These are phyloP conservation scores for Drosophila kurseongensis DNA, from an alignment of 1,140 invertebrate genomes.

Conservation along the genomic window DNA sequence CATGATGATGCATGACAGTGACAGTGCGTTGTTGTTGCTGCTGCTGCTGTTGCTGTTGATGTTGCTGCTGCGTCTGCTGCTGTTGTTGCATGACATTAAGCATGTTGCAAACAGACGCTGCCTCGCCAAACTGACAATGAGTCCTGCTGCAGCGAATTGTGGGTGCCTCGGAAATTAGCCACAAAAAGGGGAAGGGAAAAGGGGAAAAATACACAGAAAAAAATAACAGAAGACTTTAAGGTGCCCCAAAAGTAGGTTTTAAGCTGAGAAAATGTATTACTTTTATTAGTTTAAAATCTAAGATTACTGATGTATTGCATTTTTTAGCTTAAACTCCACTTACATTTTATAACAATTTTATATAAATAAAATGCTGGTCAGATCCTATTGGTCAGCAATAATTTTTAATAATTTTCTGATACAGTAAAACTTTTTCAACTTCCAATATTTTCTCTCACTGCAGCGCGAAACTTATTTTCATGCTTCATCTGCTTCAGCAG, in stretches of 20 bases:
- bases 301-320: no score
- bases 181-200: constrained; percentile 26
- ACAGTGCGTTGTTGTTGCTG: constrained; percentile 74
- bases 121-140: constrained; percentile 48
- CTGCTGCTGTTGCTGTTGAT: constrained; percentile 22
- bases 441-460: constrained; percentile 6
- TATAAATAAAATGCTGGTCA: no score
- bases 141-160: constrained; percentile 76
- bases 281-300: no score
- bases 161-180: constrained; percentile 80
- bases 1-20: constrained; percentile 77
- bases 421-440: background rate
- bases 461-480: constrained; percentile 75
- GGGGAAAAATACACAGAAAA: background rate
- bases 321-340: no score
- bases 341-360: no score
- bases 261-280: no score
- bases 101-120: constrained; percentile 80
- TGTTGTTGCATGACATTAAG: constrained; percentile 73
- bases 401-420: no score
- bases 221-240: background rate
- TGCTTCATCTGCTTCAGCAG: constrained; percentile 63
- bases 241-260: no score
- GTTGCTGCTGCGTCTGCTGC: constrained; percentile 49
- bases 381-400: no score